Conservation (phyloP, 35 echinoderm and acorn worm species). For the Apostichopus japonicus region DNA sequence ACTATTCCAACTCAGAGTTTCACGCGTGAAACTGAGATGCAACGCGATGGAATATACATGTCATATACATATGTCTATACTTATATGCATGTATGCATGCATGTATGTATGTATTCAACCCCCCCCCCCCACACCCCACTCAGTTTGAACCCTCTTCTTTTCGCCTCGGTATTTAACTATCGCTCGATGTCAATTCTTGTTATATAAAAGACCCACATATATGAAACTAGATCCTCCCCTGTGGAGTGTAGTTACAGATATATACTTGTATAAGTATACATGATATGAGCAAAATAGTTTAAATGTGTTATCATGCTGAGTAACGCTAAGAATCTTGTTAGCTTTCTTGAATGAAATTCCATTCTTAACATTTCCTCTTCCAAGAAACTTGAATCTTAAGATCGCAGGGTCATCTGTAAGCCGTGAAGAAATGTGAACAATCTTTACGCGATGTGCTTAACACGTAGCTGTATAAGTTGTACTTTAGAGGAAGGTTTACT, state of each 20-base stretch:
- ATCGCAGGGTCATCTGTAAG: not conserved
- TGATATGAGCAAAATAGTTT: not conserved
- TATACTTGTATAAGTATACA: not conserved
- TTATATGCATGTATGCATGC: not conserved
- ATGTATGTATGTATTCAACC: not conserved
- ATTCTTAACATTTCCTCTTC: not conserved
- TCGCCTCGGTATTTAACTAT: too few species aligned
- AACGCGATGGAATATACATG: too few species aligned
- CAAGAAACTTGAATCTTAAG: not conserved
- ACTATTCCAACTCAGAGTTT: too few species aligned
- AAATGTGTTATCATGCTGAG: not conserved
- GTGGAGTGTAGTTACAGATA: too few species aligned
- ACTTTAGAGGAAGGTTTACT: too few species aligned
- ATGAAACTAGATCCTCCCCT: too few species aligned
- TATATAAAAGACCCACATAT: too few species aligned
- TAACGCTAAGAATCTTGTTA: not conserved
- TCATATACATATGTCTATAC: not conserved
- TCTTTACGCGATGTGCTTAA: not conserved
- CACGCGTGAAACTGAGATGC: too few species aligned
- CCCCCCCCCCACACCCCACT: too few species aligned
- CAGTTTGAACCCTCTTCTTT: too few species aligned
- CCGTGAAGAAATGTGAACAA: not conserved
- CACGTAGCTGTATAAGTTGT: not conserved
- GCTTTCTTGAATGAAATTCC: not conserved
- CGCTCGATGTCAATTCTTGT: too few species aligned